Evolutionary conservation across 2,888 invertebrate species (phyloP).

Genomic region (Temnothorax rugatulus): DNA sequence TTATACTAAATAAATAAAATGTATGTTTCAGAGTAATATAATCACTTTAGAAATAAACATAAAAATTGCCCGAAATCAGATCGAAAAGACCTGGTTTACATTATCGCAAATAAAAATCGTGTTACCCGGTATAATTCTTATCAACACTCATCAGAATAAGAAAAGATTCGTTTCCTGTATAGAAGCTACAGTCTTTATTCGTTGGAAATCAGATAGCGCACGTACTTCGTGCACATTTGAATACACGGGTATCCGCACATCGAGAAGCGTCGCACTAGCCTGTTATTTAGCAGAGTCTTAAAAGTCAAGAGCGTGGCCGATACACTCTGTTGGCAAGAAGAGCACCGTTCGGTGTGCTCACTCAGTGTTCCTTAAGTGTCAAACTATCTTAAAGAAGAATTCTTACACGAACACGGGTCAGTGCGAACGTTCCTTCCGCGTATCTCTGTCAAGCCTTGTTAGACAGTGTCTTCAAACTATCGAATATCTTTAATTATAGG

Average conservation of each 20-base stretch:
- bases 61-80: neutral
- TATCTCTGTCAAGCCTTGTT: neutral
- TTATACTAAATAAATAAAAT: neutral
- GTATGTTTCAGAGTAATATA: neutral
- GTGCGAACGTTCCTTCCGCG: conserved; percentile 38
- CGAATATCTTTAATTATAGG: neutral
- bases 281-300: conserved; percentile 70
- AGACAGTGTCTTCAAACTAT: neutral
- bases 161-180: conserved; percentile 44
- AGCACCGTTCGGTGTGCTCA: conserved; percentile 71
- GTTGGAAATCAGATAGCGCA: conserved; percentile 44
- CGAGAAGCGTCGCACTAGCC: conserved; percentile 50
- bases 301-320: conserved; percentile 82
- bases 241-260: conserved; percentile 42
- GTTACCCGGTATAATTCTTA: conserved; percentile 21
- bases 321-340: conserved; percentile 84
- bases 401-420: conserved; percentile 40
- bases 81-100: neutral
- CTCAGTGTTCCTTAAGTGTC: conserved; percentile 68
- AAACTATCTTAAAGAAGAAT: conserved; percentile 62
- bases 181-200: conserved; percentile 21
- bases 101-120: neutral
- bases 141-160: conserved; percentile 36
- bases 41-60: neutral
- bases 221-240: conserved; percentile 44